Conservation (phyloP, 2,113 vertebrate genomes). For the Otolemur garnettii region DNA sequence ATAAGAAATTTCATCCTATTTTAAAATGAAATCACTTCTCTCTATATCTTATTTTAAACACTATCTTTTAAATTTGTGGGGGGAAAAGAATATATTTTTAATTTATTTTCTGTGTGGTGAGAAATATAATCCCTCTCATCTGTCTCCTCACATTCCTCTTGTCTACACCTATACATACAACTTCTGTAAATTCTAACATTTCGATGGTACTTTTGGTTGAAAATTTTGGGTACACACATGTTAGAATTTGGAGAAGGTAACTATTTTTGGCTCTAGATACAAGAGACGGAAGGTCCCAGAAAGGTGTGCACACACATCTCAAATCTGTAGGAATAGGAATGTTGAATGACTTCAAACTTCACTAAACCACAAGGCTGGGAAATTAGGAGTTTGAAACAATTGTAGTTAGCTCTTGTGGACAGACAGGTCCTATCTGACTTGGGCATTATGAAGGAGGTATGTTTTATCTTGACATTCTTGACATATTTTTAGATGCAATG, state of each 20-base stretch:
- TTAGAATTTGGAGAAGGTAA: not conserved
- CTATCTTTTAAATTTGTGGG: not conserved
- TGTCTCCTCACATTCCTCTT: not conserved
- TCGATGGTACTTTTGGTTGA: not conserved
- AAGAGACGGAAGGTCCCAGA: not conserved
- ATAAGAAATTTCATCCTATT: not conserved
- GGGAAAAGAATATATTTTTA: not conserved
- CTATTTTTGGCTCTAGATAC: not conserved
- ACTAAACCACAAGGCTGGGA: not conserved
- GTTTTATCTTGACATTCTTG: not conserved
- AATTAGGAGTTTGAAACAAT: not conserved
- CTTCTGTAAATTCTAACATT: not conserved
- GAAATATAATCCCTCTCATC: not conserved
- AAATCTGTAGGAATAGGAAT: not conserved
- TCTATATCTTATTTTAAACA: constrained; percentile 11
- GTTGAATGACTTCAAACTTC: not conserved
- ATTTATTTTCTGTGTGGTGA: not conserved
- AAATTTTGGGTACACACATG: not conserved
- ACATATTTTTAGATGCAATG: not conserved
- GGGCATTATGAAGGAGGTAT: not conserved
- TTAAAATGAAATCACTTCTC: not conserved
- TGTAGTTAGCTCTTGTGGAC: not conserved
- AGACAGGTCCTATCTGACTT: not conserved
- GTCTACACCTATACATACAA: not conserved
- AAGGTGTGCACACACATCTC: not conserved